These are phyloP conservation scores for Gari tellinella DNA, from an alignment of 2,888 invertebrate species.

Conservation along the genomic window DNA sequence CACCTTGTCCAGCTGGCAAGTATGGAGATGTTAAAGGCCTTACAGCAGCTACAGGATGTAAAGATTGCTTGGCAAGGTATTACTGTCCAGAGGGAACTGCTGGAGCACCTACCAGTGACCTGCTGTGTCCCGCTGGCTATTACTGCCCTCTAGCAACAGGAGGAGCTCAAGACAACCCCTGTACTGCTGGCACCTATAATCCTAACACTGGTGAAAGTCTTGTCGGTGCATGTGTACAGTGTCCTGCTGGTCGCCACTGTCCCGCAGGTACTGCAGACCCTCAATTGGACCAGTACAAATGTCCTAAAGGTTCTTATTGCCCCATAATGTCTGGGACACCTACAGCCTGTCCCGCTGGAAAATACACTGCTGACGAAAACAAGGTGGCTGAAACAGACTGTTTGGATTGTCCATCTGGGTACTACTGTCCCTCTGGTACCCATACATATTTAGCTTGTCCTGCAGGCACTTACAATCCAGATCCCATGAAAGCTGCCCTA, in stretches of 20 bases:
- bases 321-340: constrained; percentile 64
- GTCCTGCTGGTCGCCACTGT: constrained; percentile 80
- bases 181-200: constrained; percentile 74
- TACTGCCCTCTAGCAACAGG: constrained; percentile 77
- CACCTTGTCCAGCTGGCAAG: constrained; percentile 77
- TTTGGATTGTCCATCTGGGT: constrained; percentile 70
- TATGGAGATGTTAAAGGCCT: constrained; percentile 78
- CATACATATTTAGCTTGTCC: constrained; percentile 73
- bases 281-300: constrained; percentile 71
- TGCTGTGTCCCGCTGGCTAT: constrained; percentile 75
- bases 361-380: constrained; percentile 80
- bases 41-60: constrained; percentile 67
- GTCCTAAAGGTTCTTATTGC: constrained; percentile 81
- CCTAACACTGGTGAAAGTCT: constrained; percentile 68
- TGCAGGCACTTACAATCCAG: constrained; percentile 79
- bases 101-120: constrained; percentile 63
- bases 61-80: constrained; percentile 77
- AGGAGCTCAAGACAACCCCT: constrained; percentile 74
- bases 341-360: constrained; percentile 77
- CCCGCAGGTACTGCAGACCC: constrained; percentile 77
- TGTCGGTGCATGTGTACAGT: constrained; percentile 71
- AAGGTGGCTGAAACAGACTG: constrained; percentile 72
- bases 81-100: constrained; percentile 80
- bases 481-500: constrained; percentile 54
- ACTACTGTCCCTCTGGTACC: constrained; percentile 70